Conservation (phyloP, 2,797 vertebrate species). For the Euphonia xanthogaster region DNA sequence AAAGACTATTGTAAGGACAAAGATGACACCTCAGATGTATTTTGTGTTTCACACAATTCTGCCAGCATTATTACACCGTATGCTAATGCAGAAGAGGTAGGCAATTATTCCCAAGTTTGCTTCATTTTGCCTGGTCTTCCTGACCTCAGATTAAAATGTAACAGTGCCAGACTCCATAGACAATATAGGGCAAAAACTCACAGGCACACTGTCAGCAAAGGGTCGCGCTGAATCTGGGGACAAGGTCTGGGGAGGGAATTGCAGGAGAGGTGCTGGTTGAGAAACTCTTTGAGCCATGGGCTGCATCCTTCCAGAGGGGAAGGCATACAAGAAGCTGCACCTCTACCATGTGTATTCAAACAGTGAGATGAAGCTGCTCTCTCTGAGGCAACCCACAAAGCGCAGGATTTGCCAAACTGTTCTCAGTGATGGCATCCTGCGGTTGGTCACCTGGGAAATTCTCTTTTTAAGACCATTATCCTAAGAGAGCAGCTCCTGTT, state of each 20-base stretch:
- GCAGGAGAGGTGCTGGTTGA: neutral
- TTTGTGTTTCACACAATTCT: neutral
- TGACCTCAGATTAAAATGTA: neutral
- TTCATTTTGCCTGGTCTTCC: neutral
- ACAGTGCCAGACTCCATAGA: neutral
- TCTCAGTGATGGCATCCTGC: neutral
- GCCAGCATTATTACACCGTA: neutral
- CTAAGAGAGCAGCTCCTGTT: constrained; percentile 23
- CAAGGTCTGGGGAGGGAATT: neutral
- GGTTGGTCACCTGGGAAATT: neutral
- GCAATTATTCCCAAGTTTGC: neutral
- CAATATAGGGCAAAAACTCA: neutral
- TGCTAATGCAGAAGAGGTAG: neutral
- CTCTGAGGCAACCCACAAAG: neutral
- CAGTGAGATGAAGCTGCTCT: neutral
- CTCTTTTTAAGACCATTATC: neutral
- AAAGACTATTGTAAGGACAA: neutral
- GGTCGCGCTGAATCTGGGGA: neutral
- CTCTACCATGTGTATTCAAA: neutral
- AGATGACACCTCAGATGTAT: neutral
- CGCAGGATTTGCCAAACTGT: neutral
- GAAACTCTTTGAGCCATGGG: neutral
- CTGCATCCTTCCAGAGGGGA: neutral
- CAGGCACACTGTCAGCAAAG: neutral
- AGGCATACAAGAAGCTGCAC: neutral